These are phyloP conservation scores for Porites evermanni DNA, from an alignment of 92 coral and sea anemone genomes.

Conservation along the genomic window DNA sequence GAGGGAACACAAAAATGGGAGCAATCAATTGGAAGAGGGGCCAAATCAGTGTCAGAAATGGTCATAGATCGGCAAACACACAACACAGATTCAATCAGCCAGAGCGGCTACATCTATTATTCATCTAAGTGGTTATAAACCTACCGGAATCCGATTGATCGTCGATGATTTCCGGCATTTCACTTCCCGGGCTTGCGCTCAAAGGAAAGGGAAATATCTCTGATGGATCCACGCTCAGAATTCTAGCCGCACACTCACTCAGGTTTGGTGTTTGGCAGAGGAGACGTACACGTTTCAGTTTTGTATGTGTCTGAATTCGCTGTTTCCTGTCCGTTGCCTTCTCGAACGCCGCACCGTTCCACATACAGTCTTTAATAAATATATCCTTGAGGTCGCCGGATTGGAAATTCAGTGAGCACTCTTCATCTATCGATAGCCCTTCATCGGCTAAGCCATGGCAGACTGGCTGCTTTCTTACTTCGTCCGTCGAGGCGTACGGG, in stretches of 20 bases:
- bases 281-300: constrained; percentile 80
- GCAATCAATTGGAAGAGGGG: constrained; percentile 22
- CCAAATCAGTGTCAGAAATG: constrained; percentile 10
- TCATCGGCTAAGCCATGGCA: constrained; percentile 83
- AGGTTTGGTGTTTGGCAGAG: constrained; percentile 95
- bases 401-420: constrained; percentile 82
- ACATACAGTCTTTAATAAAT: constrained; percentile 98
- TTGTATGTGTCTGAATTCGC: constrained; percentile 60
- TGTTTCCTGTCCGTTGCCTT: constrained; percentile 50
- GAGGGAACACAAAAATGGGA: neutral
- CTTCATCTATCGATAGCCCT: constrained; percentile 62
- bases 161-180: constrained; percentile 40
- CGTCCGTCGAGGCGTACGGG: constrained; percentile 71
- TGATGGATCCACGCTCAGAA: constrained; percentile 94
- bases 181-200: constrained; percentile 71
- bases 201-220: constrained; percentile 97
- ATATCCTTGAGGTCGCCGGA: constrained; percentile 91
- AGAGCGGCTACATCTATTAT: constrained; percentile 53
- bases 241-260: constrained; percentile 86
- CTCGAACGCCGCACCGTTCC: constrained; percentile 96
- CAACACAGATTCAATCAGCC: constrained; percentile 20
- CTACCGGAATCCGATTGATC: constrained; percentile 86
- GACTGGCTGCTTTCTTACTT: constrained; percentile 79
- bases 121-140: constrained; percentile 61
- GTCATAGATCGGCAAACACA: constrained; percentile 55